Conservation (phyloP, 2,113 vertebrate genomes). For the Lycocorax pyrrhopterus region DNA sequence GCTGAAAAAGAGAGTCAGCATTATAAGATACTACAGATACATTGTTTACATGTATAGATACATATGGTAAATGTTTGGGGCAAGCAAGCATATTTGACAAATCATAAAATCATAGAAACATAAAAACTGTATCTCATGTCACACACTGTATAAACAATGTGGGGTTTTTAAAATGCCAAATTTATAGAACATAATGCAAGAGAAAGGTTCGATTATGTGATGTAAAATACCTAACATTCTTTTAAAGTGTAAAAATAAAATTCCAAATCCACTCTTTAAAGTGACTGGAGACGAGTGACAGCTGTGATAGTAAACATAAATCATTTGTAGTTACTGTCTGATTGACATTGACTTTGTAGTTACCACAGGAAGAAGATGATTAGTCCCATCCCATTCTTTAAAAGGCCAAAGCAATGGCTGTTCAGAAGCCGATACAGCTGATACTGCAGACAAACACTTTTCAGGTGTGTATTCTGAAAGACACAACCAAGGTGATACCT, state of each 20-base stretch:
- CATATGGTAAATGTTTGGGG: background rate
- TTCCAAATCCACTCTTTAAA: background rate
- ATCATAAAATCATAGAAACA: background rate
- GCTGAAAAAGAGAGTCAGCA: background rate
- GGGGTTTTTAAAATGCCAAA: background rate
- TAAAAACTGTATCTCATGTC: background rate
- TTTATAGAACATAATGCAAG: background rate
- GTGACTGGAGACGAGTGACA: background rate
- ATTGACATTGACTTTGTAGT: background rate
- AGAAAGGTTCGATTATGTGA: background rate
- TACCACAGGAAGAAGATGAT: slow-evolving; percentile 75
- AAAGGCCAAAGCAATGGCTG: slow-evolving; percentile 48
- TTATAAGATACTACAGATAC: background rate
- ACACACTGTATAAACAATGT: background rate
- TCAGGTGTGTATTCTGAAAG: slow-evolving; percentile 71
- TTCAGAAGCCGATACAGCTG: slow-evolving; percentile 59
- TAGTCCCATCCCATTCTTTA: slow-evolving; percentile 63
- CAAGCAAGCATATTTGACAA: background rate
- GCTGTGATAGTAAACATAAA: background rate
- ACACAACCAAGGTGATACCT: slow-evolving; percentile 29
- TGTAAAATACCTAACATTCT: background rate
- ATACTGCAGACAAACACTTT: slow-evolving; percentile 52
- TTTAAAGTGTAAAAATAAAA: background rate
- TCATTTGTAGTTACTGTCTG: background rate
- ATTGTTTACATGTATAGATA: background rate